phyloP scores from a whole-genome alignment of 2,113 vertebrate species.

The Lasiurus cinereus region DNA sequence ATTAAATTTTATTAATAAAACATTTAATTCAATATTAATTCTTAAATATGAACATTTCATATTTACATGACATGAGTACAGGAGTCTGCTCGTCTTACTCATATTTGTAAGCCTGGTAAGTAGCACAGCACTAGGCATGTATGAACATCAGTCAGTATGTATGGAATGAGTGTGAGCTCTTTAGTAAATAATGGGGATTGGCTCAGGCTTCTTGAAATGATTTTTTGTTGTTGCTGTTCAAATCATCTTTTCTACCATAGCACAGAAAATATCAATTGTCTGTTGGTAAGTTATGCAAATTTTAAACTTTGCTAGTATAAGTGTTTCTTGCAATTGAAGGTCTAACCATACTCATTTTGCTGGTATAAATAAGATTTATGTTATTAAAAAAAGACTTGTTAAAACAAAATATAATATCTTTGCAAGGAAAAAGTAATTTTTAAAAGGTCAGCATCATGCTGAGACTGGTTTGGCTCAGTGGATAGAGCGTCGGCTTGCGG shows the following conservation, averaged over 20 bases:
- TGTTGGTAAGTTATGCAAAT: not conserved
- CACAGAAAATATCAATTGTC: not conserved
- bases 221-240: not conserved
- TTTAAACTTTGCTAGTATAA: not conserved
- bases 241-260: not conserved
- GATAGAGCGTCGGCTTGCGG: too few species aligned
- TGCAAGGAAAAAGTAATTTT: not conserved
- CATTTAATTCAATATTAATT: not conserved
- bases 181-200: not conserved
- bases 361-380: not conserved
- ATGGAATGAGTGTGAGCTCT: not conserved
- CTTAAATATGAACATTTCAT: not conserved
- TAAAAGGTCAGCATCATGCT: not conserved
- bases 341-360: not conserved
- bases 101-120: not conserved
- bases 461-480: too few species aligned
- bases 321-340: not conserved
- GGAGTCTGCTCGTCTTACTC: not conserved
- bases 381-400: not conserved
- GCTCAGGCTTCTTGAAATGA: not conserved
- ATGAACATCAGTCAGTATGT: not conserved
- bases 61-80: not conserved
- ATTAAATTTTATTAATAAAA: not conserved
- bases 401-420: not conserved
- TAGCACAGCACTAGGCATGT: not conserved